Evolutionary conservation across 2,888 invertebrate species (phyloP).

Genomic region (Ptychoptera contaminata): DNA sequence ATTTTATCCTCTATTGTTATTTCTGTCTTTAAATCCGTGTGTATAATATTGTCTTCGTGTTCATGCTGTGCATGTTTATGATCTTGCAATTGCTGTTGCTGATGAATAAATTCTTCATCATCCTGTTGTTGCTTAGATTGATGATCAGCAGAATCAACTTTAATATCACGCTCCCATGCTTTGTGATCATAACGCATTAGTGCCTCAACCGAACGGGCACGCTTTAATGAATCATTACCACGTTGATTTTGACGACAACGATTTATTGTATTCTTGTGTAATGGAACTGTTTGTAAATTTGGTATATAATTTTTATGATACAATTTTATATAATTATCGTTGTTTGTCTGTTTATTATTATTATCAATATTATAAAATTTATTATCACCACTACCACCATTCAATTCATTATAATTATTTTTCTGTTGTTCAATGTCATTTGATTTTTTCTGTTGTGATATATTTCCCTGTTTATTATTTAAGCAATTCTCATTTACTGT

Average conservation of each 20-base stretch:
- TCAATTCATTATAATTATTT: neutral
- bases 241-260: slow-evolving; percentile 38
- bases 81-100: neutral
- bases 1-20: slow-evolving; percentile 32
- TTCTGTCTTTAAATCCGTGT: slow-evolving; percentile 2
- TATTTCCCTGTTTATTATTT: neutral
- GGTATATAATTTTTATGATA: neutral
- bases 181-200: slow-evolving; percentile 47
- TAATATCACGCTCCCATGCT: slow-evolving; percentile 20
- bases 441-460: no score
- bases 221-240: slow-evolving; percentile 52
- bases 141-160: slow-evolving; percentile 6
- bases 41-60: neutral
- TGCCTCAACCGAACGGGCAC: slow-evolving; percentile 76
- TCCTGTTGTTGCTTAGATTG: neutral
- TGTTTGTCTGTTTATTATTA: neutral
- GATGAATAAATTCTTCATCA: neutral
- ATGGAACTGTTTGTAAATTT: slow-evolving; percentile 1
- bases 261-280: neutral
- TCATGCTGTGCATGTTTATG: neutral
- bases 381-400: neutral
- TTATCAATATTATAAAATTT: slow-evolving; percentile 2
- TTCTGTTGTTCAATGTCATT: no score
- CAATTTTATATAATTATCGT: neutral
- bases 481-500: neutral